Base-by-base conservation (phyloP, 2,888 invertebrate genomes). In the Acronicta aceris region DNA sequence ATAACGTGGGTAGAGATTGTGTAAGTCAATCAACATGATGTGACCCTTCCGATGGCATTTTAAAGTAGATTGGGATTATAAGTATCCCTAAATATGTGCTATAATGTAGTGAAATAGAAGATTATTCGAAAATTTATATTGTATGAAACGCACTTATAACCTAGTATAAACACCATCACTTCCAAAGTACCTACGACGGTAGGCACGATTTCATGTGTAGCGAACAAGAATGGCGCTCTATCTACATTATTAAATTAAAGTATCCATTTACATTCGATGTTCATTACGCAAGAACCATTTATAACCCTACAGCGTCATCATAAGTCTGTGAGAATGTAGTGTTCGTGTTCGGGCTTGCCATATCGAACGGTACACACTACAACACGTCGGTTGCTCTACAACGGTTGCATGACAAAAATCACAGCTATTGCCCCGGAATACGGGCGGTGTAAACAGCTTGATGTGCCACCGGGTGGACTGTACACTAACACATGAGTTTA, bases 271-370 rank as follows among this genome's bases (percentile, higher is more conserved):
- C 63, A 68, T 68, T 65, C 62, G 49, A 52, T 43, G 17, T 21
- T 61, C 15, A 65, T 71, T 71, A 71, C 68, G 66, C 51, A 76
- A 76, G 38, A 53, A 60, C 59, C 50, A 59, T 75, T 57, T 69
- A 72, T 56, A 65, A 68, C 41, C 21, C 16, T 45, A 58, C 52
- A 55, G 52, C 63, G 56, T 65, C 74, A 65, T 74, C 65, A 57
- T 54, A 59, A 55, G 66, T 72, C 78, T 85, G 81, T 82, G 81
- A 81, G 84, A 87, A 83, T 79, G 71, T 65, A 60, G 69, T 73
- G 75, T 78, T 86, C 85, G 82, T 85, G 85, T 74, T 76, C 17
- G 0, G 73, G 71, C 71, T 77, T 79, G 76, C 79, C 78, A 70
- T 78, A 75, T 77, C 61, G 47, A 78, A 79, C 75, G 66, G 81